These are phyloP conservation scores for Drosophila mauritiana DNA, from an alignment of 1,140 invertebrate genomes.

Conservation along the genomic window DNA sequence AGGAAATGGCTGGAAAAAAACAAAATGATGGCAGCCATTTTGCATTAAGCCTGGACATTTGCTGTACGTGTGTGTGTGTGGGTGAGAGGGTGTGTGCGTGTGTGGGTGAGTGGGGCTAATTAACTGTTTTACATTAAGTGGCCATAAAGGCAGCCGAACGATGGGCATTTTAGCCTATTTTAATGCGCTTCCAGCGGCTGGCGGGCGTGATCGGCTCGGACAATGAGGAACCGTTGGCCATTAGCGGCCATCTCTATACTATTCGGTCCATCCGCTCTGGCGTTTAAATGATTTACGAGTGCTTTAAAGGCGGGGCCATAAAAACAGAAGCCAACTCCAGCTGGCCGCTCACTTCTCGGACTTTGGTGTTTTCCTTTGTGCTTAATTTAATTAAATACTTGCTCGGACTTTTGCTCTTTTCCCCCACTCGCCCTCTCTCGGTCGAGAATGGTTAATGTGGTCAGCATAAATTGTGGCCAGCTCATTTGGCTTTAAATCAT, in stretches of 20 bases:
- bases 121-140: slow-evolving; percentile 83
- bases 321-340: slow-evolving; percentile 57
- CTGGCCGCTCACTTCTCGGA: slow-evolving; percentile 11
- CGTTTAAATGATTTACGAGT: slow-evolving; percentile 74
- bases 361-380: slow-evolving; percentile 62
- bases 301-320: slow-evolving; percentile 66
- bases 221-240: slow-evolving; percentile 59
- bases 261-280: background rate
- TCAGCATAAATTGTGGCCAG: slow-evolving; percentile 76
- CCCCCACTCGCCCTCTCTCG: background rate
- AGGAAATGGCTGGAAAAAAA: slow-evolving; percentile 27
- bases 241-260: slow-evolving; percentile 50
- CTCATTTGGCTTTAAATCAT: slow-evolving; percentile 80
- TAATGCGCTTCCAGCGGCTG: slow-evolving; percentile 59
- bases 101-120: slow-evolving; percentile 60
- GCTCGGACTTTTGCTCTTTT: slow-evolving; percentile 53
- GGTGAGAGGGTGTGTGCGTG: slow-evolving; percentile 16
- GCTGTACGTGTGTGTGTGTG: slow-evolving; percentile 3
- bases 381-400: slow-evolving; percentile 81
- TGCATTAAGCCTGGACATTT: slow-evolving; percentile 63
- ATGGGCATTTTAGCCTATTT: slow-evolving; percentile 74
- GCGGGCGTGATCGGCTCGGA: slow-evolving; percentile 73
- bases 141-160: slow-evolving; percentile 62
- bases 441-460: slow-evolving; percentile 73
- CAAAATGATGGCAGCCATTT: slow-evolving; percentile 71